phyloP scores from a whole-genome alignment of 2,797 vertebrate species.

The Bovichtus variegatus region DNA sequence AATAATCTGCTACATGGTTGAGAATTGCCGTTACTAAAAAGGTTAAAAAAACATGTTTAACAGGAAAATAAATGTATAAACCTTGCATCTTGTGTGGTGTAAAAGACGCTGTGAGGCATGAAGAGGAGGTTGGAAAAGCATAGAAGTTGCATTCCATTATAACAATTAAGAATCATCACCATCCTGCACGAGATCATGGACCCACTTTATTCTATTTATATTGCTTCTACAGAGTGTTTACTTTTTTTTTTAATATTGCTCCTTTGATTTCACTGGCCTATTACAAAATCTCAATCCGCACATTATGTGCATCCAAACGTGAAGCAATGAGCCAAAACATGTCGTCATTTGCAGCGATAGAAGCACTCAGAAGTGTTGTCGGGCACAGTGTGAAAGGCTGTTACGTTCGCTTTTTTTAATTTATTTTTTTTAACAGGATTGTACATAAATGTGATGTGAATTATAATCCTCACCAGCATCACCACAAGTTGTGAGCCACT shows the following conservation, averaged over 20 bases:
- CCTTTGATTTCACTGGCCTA: slow-evolving; percentile 8
- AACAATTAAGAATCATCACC: background rate
- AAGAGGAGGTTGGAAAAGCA: background rate
- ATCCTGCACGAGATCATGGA: background rate
- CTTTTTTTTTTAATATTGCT: background rate
- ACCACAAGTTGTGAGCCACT: background rate
- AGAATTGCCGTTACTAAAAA: background rate
- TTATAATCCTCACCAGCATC: slow-evolving; percentile 29
- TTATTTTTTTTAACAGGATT: slow-evolving; percentile 37
- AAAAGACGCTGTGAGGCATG: background rate
- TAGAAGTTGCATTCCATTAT: background rate
- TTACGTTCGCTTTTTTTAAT: slow-evolving; percentile 8
- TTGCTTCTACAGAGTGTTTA: background rate
- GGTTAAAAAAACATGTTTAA: background rate
- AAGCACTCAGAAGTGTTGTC: slow-evolving; percentile 32
- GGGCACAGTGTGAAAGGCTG: slow-evolving; percentile 22
- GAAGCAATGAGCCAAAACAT: slow-evolving; percentile 26
- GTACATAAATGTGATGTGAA: slow-evolving; percentile 14
- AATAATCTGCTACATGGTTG: background rate
- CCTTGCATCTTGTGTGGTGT: background rate
- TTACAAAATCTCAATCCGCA: slow-evolving; percentile 17
- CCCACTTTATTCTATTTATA: no score
- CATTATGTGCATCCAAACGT: slow-evolving; percentile 27
- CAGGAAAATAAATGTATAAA: background rate
- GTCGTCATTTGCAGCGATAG: slow-evolving; percentile 10